Conservation (phyloP, 2,888 invertebrate genomes). For the Mimumesa dahlbomi region DNA sequence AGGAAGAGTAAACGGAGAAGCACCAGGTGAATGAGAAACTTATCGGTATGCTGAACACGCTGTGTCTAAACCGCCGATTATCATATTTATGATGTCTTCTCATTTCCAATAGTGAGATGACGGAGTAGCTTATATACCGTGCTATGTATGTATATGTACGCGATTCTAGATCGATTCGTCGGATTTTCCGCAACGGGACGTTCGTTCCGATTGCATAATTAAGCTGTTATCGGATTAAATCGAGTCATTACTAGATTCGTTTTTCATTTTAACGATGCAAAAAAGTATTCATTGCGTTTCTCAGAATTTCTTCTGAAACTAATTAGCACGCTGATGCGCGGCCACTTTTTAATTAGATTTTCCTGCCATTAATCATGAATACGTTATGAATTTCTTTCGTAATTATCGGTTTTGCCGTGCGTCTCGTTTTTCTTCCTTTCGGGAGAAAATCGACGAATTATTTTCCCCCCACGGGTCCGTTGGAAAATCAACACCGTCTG, state of each 20-base stretch:
- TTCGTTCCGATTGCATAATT: slow-evolving; percentile 49
- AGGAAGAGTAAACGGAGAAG: not conserved
- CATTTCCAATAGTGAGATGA: slow-evolving; percentile 35
- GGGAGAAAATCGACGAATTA: too few species aligned
- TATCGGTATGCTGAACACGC: slow-evolving; percentile 67
- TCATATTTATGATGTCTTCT: slow-evolving; percentile 70
- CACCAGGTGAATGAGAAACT: slow-evolving; percentile 49
- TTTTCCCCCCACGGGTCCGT: too few species aligned
- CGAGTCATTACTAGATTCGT: slow-evolving; percentile 23
- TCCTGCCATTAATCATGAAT: slow-evolving; percentile 4
- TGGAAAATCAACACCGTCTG: too few species aligned
- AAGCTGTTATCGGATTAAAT: slow-evolving; percentile 48
- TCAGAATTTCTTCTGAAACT: not conserved
- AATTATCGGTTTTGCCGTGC: not conserved
- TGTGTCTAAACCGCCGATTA: slow-evolving; percentile 69
- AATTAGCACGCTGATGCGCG: slow-evolving; percentile 10
- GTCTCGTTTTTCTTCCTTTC: not conserved
- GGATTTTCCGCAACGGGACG: slow-evolving; percentile 25
- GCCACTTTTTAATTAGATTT: slow-evolving; percentile 9
- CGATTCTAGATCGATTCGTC: slow-evolving; percentile 15
- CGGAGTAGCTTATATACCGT: slow-evolving; percentile 12
- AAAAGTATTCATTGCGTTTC: not conserved
- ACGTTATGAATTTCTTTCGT: not conserved
- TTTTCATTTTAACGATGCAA: slow-evolving; percentile 1
- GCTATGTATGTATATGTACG: not conserved